Evolutionary conservation across 2,888 invertebrate species (phyloP), one percentile per base, ranked within the genome.

Genomic region (Thelaira solivaga): DNA sequence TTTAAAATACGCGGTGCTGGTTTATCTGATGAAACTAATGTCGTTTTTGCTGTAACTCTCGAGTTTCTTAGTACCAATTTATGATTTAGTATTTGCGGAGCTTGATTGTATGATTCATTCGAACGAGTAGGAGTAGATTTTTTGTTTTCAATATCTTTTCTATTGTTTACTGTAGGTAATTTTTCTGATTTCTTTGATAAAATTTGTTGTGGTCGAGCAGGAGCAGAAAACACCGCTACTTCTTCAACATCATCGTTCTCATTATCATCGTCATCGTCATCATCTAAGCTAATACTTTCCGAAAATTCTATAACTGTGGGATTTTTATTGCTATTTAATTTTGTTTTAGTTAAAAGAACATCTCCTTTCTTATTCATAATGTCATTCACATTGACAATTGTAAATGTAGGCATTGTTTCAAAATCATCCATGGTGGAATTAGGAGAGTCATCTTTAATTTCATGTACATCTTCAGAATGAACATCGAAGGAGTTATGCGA

Each of bases 311-410:
- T 74, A 22, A 67, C 72, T 1, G 75, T 53, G 1, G 74, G 26
- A 2, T 45, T 31, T 43, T 43, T 67, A 13, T 36, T 75, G 24
- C 7, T 72, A 31, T 64, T 72, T 8, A 43, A 4, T 67, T 72
- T 76, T 26, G 77, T 53, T 68, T 82, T 82, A 4, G 83, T 81
- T 43, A 87, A 86, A 2, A 87, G 83, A 36, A 86, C 85, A 81
- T 88, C 88, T 3, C 87, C 87, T 39, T 85, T 86, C 76, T 89
- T 89, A 64, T 88, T 88, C 2, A 89, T 88, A 62, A 89, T 89
- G 71, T 89, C 89, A 75, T 88, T 86, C 8, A 89, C 88, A 68
- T 89, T 89, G 6, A 89, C 89, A 59, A 89, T 89, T 22, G 89
- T 89, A 64, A 89, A 89, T 7, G 89, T 89, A n/a, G 88, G 88